Base-by-base conservation (phyloP, 2,113 vertebrate species). In the Pitta sordida region DNA sequence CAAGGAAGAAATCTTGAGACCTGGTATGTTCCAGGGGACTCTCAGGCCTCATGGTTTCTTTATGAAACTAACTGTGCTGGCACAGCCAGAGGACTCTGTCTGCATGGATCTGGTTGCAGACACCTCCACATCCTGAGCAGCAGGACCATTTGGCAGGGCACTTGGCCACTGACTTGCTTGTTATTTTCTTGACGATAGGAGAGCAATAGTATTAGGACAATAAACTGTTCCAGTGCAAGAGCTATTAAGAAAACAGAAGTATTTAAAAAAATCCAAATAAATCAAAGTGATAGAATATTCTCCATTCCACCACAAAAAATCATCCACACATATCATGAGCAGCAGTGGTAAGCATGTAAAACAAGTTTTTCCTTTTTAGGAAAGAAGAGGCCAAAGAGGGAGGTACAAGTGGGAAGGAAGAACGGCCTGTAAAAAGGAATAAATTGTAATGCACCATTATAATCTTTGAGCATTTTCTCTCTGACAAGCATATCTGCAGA, bases 71-170 rank as follows among this genome's bases (percentile, higher is more conserved):
- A 3, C 1, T 3, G 34, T 0, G 0, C 52, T 51, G 56, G 55
- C 56, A n/a, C 0, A 9, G 77, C 22, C 4, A 2, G 41, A 37
- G 51, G 12, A 15, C n/a, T 19, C 55, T 0, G 3, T 23, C 43
- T 2, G 8, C 4, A 0, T 0, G 26, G 74, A n/a, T 46, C 4
- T 0, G 29, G 43, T 43, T 89, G 74, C 91, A 86, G 63, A 64
- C 0, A 0, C 56, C 71, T 65, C 55, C 0, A 0, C 9, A 41
- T 18, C 52, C 88, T 46, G 76, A 1, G 0, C 30, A 1, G 0
- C 30, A 34, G 58, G 75, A 44, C 17, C 9, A 49, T 1, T 29
- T 24, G 36, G 13, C 60, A 36, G 6, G 3, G 19, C 1, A 2
- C 37, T 15, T 19, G 55, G 71, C 34, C 75, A 58, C 58, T 26